phyloP scores from a whole-genome alignment of 2,888 invertebrate species.

The Ochropleura leucogaster region DNA sequence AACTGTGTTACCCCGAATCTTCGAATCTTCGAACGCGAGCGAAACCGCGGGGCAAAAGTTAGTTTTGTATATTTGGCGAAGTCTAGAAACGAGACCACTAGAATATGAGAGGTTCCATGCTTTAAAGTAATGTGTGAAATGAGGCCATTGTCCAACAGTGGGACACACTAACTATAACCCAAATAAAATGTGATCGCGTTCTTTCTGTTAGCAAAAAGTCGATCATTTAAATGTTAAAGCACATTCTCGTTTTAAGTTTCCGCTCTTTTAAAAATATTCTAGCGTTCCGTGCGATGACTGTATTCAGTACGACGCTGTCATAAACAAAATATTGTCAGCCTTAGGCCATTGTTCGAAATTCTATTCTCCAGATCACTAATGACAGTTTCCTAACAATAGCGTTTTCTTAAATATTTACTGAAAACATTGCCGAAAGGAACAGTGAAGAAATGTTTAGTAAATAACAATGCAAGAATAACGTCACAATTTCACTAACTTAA shows the following conservation, averaged over 20 bases:
- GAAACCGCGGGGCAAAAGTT: too few species aligned
- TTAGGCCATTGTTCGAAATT: conserved; percentile 24
- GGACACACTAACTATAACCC: background rate
- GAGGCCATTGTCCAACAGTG: background rate
- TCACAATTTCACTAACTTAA: background rate
- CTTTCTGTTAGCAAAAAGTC: background rate
- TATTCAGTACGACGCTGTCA: background rate
- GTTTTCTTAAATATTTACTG: conserved; percentile 43
- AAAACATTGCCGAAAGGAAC: conserved; percentile 31
- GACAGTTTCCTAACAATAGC: conserved; percentile 29
- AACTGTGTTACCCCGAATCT: too few species aligned
- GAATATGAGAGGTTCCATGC: background rate
- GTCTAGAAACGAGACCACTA: background rate
- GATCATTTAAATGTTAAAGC: background rate
- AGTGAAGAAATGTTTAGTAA: conserved; percentile 36
- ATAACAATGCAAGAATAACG: conserved; percentile 15
- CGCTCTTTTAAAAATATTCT: background rate
- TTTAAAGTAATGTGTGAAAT: background rate
- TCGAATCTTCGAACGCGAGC: too few species aligned
- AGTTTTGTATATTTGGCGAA: background rate
- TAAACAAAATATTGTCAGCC: background rate
- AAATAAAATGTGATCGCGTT: background rate
- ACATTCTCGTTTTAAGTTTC: background rate
- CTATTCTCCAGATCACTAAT: conserved; percentile 26
- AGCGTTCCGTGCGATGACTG: background rate